A percentile compares a stretch with the other conserved stretches of the same genome.
These are phyloP conservation scores for Drosophila simulans DNA, from an alignment of 1,140 invertebrate species.

Conservation along the genomic window DNA sequence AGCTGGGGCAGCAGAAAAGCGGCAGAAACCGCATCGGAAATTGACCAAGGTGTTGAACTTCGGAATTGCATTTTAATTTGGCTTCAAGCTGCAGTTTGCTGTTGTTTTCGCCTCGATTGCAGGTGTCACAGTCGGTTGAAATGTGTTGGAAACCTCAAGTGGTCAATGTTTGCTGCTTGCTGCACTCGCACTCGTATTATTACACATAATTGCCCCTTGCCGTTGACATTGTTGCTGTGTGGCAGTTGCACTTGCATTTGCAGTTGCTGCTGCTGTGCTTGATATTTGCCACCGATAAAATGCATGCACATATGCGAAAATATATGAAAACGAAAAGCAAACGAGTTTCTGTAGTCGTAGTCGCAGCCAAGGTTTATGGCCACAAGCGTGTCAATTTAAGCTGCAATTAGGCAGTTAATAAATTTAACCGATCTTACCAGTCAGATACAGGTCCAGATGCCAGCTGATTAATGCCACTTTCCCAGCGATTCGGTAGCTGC, in stretches of 20 bases:
- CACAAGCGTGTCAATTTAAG: slow-evolving; percentile 62
- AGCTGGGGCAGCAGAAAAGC: slow-evolving; percentile 2
- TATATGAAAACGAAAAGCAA: slow-evolving; percentile 32
- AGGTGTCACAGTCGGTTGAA: slow-evolving; percentile 70
- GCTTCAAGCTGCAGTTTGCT: slow-evolving; percentile 32
- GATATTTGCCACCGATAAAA: slow-evolving; percentile 53
- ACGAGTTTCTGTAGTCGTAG: slow-evolving; percentile 40
- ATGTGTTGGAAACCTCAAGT: slow-evolving; percentile 75
- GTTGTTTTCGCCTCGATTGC: slow-evolving; percentile 45
- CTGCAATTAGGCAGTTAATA: slow-evolving; percentile 71
- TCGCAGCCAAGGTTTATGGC: slow-evolving; percentile 55
- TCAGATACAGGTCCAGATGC: slow-evolving; percentile 19
- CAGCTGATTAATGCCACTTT: slow-evolving; percentile 50
- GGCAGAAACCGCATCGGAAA: slow-evolving; percentile 48
- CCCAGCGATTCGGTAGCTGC: slow-evolving; percentile 36
- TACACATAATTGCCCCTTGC: slow-evolving; percentile 66
- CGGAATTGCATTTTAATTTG: slow-evolving; percentile 78
- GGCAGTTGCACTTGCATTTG: slow-evolving; percentile 59
- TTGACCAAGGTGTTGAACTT: slow-evolving; percentile 77
- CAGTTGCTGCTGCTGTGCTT: slow-evolving; percentile 49
- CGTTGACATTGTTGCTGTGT: slow-evolving; percentile 52
- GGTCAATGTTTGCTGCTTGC: slow-evolving; percentile 40
- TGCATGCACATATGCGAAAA: background rate
- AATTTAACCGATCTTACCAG: slow-evolving; percentile 50
- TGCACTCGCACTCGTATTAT: slow-evolving; percentile 60